Base-by-base conservation (phyloP, 2,113 vertebrate species). In the Sorex fumeus region DNA sequence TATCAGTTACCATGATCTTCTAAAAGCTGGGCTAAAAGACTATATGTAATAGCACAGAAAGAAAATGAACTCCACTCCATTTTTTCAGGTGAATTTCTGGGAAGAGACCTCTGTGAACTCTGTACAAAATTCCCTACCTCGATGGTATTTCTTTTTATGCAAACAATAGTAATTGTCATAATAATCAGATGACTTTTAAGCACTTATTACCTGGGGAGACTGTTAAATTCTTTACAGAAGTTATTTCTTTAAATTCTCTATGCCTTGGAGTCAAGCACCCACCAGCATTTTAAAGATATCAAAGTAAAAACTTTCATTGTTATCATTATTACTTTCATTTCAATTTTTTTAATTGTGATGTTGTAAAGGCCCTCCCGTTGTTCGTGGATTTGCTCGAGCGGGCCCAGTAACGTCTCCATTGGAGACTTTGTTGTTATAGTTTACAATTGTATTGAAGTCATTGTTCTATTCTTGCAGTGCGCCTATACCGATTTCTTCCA, bases 41-140 rank as follows among this genome's bases (percentile, higher is more conserved):
- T 19, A 60, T 21, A 74, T 19, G 28, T 25, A 30, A n/a, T 1
- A 79, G 43, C 21, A 78, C 74, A 83, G 40, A 66, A 79, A 77
- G 77, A 62, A 76, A 87, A 11, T 1, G 25, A 77, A 8, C 6
- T 21, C 40, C 1, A 3, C 9, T 10, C 85, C 57, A 11, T 50
- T 45, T 53, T 84, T 88, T 34, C 23, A 76, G n/a, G 53, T 66
- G 53, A 45, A 67, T 71, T 94, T 95, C 80, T 91, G 50, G 47
- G 3, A 76, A 11, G 9, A 69, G 18, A n/a, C n/a, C 72, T 62
- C 50, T 88, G 43, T 23, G 21, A 78, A 57, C 6, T 1, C 10
- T 32, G 18, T 62, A 90, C 50, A 53, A 53, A 69, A 2, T 75
- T 72, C 13, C 50, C 43, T 30, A 43, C 32, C 15, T 72, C 71